A percentile compares a stretch with the other conserved stretches of the same genome.
These are phyloP conservation scores for Hyposoter dolosus DNA, from an alignment of 2,888 invertebrate genomes.

Conservation along the genomic window DNA sequence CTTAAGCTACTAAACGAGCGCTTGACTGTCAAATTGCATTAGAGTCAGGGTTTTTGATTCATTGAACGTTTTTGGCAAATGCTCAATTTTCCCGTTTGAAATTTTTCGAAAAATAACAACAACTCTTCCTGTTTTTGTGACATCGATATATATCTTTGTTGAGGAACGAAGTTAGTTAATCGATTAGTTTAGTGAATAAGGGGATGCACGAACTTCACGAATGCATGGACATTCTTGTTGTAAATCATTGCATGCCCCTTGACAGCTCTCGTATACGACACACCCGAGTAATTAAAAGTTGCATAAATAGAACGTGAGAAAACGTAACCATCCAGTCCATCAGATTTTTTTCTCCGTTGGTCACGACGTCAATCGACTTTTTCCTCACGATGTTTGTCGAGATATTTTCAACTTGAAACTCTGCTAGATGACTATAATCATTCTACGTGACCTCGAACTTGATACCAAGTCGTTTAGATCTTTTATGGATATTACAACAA, in stretches of 20 bases:
- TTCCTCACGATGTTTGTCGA: constrained; percentile 35
- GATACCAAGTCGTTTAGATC: constrained; percentile 58
- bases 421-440: constrained; percentile 41
- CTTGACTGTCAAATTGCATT: constrained; percentile 10
- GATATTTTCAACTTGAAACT: constrained; percentile 44
- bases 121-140: not conserved
- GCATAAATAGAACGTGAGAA: constrained; percentile 67
- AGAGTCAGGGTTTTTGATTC: not conserved
- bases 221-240: not conserved
- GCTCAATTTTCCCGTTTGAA: not conserved
- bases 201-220: not conserved
- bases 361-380: constrained; percentile 54
- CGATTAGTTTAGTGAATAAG: not conserved
- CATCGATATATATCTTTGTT: not conserved
- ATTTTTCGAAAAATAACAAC: not conserved
- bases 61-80: not conserved
- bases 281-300: constrained; percentile 63
- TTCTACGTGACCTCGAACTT: constrained; percentile 64
- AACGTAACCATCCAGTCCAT: constrained; percentile 49
- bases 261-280: constrained; percentile 37
- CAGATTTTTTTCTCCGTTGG: constrained; percentile 32
- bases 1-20: constrained; percentile 13
- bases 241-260: constrained; percentile 51
- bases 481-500: constrained; percentile 63
- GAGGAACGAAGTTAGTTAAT: too few relatives aligned